Evolutionary conservation across 2,113 vertebrate species (phyloP).

Genomic region (Halcyon senegalensis): DNA sequence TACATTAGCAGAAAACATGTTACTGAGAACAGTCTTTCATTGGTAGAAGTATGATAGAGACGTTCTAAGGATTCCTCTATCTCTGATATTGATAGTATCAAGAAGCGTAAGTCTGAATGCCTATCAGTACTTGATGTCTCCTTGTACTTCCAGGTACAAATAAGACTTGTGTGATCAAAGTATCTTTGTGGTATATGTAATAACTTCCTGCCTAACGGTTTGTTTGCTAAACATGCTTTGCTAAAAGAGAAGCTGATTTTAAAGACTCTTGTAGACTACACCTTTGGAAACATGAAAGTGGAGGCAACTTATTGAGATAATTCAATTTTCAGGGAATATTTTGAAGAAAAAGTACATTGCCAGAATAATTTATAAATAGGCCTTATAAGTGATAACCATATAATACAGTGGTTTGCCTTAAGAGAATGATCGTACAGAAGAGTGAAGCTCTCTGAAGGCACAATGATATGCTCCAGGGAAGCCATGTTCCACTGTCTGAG

Average conservation of each 20-base stretch:
- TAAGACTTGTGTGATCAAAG: neutral
- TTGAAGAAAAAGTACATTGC: neutral
- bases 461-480: neutral
- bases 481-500: neutral
- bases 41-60: neutral
- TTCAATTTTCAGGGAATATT: neutral
- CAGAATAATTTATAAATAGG: neutral
- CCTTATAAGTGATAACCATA: neutral
- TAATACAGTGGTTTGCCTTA: neutral
- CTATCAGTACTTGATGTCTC: neutral
- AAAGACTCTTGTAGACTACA: neutral
- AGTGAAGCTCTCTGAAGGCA: neutral
- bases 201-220: neutral
- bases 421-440: neutral
- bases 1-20: slow-evolving; percentile 32
- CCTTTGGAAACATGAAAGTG: neutral
- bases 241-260: neutral
- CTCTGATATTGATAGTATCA: neutral
- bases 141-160: neutral
- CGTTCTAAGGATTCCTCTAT: neutral
- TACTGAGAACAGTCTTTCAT: slow-evolving; percentile 25
- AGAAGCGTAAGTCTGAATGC: neutral
- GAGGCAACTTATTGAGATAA: neutral
- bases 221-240: neutral
- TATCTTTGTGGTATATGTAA: neutral